phyloP scores from a whole-genome alignment of 2,113 vertebrate species.

The Erinaceus europaeus region DNA sequence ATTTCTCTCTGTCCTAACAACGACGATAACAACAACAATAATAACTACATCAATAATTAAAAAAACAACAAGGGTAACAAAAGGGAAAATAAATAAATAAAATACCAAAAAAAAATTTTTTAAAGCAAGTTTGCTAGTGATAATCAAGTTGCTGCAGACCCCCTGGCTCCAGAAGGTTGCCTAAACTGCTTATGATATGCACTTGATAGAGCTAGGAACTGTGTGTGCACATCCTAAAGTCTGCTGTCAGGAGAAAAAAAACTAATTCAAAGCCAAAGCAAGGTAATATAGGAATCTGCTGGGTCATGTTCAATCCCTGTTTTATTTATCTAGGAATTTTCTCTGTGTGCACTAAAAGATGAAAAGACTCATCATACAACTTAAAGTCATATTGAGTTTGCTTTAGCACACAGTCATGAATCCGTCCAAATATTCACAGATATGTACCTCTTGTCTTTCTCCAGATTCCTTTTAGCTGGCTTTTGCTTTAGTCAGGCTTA shows the following conservation, averaged over 20 bases:
- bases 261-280: not conserved
- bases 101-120: not conserved
- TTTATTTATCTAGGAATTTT: slow-evolving; percentile 11
- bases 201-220: not conserved
- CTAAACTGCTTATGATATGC: not conserved
- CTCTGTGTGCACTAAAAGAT: not conserved
- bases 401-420: not conserved
- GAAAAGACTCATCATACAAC: not conserved
- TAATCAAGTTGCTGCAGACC: not conserved
- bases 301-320: not conserved
- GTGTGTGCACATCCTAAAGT: not conserved
- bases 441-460: not conserved
- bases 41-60: too few species aligned
- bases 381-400: not conserved
- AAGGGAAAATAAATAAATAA: too few species aligned
- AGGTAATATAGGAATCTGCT: not conserved
- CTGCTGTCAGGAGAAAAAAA: not conserved
- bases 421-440: not conserved
- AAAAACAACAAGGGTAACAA: too few species aligned
- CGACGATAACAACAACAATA: too few species aligned
- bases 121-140: not conserved
- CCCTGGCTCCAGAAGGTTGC: not conserved
- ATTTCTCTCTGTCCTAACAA: too few species aligned
- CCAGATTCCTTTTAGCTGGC: not conserved
- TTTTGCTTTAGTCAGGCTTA: not conserved